These are phyloP conservation scores for Encarsia formosa DNA, from an alignment of 2,888 invertebrate species.

Conservation along the genomic window DNA sequence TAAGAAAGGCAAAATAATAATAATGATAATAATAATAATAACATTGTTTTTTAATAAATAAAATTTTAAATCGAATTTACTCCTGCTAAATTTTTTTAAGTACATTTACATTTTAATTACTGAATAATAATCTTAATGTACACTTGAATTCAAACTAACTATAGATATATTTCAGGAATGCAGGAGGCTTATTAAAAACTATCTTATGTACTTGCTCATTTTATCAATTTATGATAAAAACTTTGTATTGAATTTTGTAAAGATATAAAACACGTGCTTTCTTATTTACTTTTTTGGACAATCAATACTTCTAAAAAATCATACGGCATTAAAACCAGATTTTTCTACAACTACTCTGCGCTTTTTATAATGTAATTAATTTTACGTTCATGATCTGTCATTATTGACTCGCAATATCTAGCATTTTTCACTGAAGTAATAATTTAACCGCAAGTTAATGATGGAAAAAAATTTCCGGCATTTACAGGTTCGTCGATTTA, in stretches of 20 bases:
- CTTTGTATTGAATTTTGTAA: conserved; percentile 16
- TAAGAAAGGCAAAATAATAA: conserved; percentile 21
- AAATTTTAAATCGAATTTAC: conserved; percentile 10
- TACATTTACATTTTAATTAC: no score
- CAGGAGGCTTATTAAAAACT: no score
- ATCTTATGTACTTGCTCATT: no score
- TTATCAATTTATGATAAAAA: conserved; percentile 21
- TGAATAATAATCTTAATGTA: no score
- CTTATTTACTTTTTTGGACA: conserved; percentile 22
- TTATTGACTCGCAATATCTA: conserved; percentile 36
- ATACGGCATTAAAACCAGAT: conserved; percentile 23
- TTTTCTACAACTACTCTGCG: conserved; percentile 27
- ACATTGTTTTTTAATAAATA: conserved; percentile 14
- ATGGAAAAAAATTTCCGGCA: conserved; percentile 22
- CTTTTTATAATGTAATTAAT: conserved; percentile 19
- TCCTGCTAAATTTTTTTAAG: conserved; percentile 19
- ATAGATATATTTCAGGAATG: no score
- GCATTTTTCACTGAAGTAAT: conserved; percentile 37
- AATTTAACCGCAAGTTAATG: conserved; percentile 33
- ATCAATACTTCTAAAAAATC: conserved; percentile 21
- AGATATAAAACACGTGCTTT: conserved; percentile 27
- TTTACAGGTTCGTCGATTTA: conserved; percentile 34
- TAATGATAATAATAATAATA: no score
- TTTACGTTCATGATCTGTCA: conserved; percentile 27
- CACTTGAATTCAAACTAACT: no score